A percentile compares a stretch with the other conserved stretches of the same genome.
Conservation (phyloP, 2,888 invertebrate genomes). For the Apamea monoglypha region DNA sequence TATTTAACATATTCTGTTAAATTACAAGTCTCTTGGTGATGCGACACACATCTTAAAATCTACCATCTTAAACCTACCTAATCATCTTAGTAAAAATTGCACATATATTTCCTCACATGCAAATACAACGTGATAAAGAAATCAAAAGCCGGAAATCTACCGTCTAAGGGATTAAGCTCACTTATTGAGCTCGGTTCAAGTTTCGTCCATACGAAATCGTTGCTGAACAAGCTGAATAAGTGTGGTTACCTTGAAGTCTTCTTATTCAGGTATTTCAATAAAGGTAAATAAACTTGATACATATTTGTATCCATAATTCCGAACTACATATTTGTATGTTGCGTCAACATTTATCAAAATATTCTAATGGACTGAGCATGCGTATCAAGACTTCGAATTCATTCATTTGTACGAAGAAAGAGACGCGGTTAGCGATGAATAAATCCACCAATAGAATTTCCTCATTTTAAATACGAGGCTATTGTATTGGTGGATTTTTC, state of each 20-base stretch:
- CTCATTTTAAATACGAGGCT: background rate
- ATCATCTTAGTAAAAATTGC: slow-evolving; percentile 49
- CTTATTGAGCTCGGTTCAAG: too few species aligned
- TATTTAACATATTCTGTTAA: slow-evolving; percentile 25
- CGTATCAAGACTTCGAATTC: background rate
- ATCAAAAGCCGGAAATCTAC: slow-evolving; percentile 31
- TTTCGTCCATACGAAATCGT: too few species aligned
- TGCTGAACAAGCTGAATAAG: too few species aligned
- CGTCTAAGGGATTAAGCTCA: slow-evolving; percentile 5
- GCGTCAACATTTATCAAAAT: background rate
- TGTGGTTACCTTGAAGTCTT: too few species aligned
- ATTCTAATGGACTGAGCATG: background rate
- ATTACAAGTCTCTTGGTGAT: slow-evolving; percentile 38
- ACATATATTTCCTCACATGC: slow-evolving; percentile 9
- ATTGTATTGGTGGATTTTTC: background rate
- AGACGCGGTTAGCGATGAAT: background rate
- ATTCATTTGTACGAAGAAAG: too few species aligned
- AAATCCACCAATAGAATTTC: background rate
- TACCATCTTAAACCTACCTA: too few species aligned
- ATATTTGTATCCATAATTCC: too few species aligned
- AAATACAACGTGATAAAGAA: slow-evolving; percentile 7
- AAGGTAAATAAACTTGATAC: too few species aligned
- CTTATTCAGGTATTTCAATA: too few species aligned
- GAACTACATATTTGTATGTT: background rate
- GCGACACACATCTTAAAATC: slow-evolving; percentile 40